Conservation (phyloP, 2,797 vertebrate species). For the Danio albolineatus region DNA sequence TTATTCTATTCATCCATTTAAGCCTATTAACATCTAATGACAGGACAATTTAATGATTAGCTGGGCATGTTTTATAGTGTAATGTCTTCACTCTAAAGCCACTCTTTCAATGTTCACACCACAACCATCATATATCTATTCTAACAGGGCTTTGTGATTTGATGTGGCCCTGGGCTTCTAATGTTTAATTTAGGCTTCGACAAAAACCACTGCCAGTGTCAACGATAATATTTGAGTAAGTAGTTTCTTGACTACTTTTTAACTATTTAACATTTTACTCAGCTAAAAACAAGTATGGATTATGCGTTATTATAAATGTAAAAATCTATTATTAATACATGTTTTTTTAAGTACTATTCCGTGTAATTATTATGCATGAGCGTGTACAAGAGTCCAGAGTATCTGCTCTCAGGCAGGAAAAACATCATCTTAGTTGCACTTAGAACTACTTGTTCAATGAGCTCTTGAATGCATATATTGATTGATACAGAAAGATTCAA, state of each 20-base stretch:
- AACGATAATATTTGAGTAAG: neutral
- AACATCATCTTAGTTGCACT: constrained; percentile 12
- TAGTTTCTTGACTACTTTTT: neutral
- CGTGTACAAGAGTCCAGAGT: neutral
- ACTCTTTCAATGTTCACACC: neutral
- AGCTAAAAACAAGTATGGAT: too few relatives aligned
- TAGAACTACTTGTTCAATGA: neutral
- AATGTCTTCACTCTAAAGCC: constrained; percentile 7
- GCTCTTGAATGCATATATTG: constrained; percentile 45
- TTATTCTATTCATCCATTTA: constrained; percentile 24
- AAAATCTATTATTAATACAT: too few relatives aligned
- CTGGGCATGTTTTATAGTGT: constrained; percentile 11
- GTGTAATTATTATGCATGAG: neutral
- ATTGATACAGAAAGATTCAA: constrained; percentile 29
- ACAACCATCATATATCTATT: constrained; percentile 21
- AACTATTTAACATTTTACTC: too few relatives aligned
- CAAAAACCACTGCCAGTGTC: constrained; percentile 6
- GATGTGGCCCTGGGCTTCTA: constrained; percentile 12
- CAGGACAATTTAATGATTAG: constrained; percentile 28
- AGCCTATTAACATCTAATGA: constrained; percentile 22
- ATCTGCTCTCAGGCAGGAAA: neutral
- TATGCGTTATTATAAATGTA: too few relatives aligned
- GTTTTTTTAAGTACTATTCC: neutral
- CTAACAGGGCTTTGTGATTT: constrained; percentile 9
- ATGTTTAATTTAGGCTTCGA: constrained; percentile 3